Evolutionary conservation across 2,888 invertebrate genomes (phyloP).

Genomic region (Phasia obesa): DNA sequence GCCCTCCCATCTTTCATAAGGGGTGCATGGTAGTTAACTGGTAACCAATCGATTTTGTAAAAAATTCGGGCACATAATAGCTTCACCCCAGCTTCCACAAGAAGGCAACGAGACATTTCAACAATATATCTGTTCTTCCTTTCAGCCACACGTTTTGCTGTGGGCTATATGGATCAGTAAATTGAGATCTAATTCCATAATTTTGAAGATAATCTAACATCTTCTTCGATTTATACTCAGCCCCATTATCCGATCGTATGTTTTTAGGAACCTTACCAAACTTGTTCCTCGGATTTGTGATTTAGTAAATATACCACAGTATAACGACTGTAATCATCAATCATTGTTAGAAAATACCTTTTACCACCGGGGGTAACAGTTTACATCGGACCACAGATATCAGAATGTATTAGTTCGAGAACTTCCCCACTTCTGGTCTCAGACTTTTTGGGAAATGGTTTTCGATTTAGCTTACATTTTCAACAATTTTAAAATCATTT

Average conservation of each 20-base stretch:
- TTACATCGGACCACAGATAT: no score
- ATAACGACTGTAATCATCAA: no score
- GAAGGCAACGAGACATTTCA: slow-evolving; percentile 74
- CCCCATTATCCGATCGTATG: slow-evolving; percentile 64
- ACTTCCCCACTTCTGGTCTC: no score
- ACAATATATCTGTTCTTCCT: slow-evolving; percentile 71
- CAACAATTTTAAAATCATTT: no score
- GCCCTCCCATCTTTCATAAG: slow-evolving; percentile 56
- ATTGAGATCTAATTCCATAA: slow-evolving; percentile 14
- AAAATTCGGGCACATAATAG: slow-evolving; percentile 43
- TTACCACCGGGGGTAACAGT: no score
- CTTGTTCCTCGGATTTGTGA: no score
- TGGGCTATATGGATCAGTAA: slow-evolving; percentile 70
- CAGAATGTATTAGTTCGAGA: no score
- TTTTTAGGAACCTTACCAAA: slow-evolving; percentile 27
- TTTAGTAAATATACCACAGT: no score
- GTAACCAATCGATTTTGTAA: slow-evolving; percentile 47
- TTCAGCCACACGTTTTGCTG: slow-evolving; percentile 74
- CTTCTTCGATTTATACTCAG: slow-evolving; percentile 72
- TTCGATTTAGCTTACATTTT: no score
- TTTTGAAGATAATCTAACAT: slow-evolving; percentile 43
- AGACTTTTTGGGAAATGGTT: no score
- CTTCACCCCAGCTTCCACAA: slow-evolving; percentile 72
- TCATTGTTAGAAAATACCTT: no score
- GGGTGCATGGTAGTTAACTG: slow-evolving; percentile 46